These are phyloP conservation scores for Augochlorella aurata DNA, from an alignment of 2,888 invertebrate genomes.

Conservation along the genomic window DNA sequence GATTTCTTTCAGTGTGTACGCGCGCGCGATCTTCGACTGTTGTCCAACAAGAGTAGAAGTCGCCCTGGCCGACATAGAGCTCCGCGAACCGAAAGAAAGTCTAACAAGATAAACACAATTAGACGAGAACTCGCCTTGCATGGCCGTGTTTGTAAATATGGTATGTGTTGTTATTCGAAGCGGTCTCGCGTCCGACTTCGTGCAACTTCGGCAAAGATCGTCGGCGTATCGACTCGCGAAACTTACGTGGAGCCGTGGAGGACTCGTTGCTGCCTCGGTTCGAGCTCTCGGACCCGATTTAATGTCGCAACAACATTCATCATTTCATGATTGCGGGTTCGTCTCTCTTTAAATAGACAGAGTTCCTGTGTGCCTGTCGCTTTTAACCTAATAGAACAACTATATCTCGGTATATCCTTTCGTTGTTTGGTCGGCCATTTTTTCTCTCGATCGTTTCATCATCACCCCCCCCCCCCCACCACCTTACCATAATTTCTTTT, in stretches of 20 bases:
- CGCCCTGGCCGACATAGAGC: not conserved
- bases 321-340: conserved; percentile 25
- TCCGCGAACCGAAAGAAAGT: conserved; percentile 32
- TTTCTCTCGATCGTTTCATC: not conserved
- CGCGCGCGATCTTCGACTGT: not conserved
- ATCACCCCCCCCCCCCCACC: not conserved
- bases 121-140: conserved; percentile 74
- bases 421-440: not conserved
- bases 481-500: not conserved
- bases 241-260: conserved; percentile 71
- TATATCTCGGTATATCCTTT: not conserved
- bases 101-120: conserved; percentile 66
- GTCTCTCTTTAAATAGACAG: conserved; percentile 19
- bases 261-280: conserved; percentile 51
- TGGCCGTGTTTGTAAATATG: conserved; percentile 80
- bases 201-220: conserved; percentile 73
- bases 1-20: conserved; percentile 19
- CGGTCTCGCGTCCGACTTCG: conserved; percentile 64
- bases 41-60: conserved; percentile 1
- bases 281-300: conserved; percentile 28
- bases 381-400: conserved; percentile 20
- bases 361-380: conserved; percentile 48
- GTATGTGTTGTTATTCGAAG: conserved; percentile 64
- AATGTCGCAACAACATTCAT: conserved; percentile 33
- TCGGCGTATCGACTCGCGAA: conserved; percentile 60